phyloP scores from a whole-genome alignment of 2,888 invertebrate genomes.

The Zhuqinia jingwanae region DNA sequence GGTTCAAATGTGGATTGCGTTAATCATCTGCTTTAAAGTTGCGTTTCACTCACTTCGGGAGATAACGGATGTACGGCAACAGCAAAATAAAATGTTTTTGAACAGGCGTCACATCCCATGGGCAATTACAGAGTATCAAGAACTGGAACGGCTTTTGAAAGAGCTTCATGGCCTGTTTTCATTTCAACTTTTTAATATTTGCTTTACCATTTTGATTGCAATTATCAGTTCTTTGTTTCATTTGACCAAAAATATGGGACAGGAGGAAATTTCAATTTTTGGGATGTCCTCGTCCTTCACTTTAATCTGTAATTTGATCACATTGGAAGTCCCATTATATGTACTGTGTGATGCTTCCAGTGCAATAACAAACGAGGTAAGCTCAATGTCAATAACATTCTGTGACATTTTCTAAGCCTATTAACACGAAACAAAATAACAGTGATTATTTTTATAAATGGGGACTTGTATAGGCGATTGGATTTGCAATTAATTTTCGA shows the following conservation, averaged over 20 bases:
- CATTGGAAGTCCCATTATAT: neutral
- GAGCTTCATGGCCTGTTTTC: constrained; percentile 20
- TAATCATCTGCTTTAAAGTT: constrained; percentile 19
- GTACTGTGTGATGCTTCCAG: constrained; percentile 2
- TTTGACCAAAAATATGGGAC: neutral
- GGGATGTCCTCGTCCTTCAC: neutral
- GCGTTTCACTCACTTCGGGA: neutral
- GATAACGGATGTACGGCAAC: neutral
- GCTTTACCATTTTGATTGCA: neutral
- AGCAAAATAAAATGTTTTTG: neutral
- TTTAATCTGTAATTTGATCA: neutral
- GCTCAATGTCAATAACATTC: too few species aligned
- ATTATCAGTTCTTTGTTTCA: constrained; percentile 4
- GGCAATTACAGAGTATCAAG: constrained; percentile 9
- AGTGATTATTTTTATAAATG: too few species aligned
- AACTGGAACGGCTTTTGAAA: neutral
- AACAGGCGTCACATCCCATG: neutral
- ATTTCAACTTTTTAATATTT: constrained; percentile 31
- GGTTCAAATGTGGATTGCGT: constrained; percentile 17
- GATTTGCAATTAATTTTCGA: constrained; percentile 1
- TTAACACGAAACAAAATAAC: too few species aligned
- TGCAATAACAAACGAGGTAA: constrained; percentile 27
- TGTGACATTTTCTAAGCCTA: too few species aligned
- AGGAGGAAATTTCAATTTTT: constrained; percentile 81
- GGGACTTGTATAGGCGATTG: constrained; percentile 22